A percentile compares a stretch with the other conserved stretches of the same genome.
Evolutionary conservation across 2,113 vertebrate species (phyloP).

Genomic region (Motacilla alba): DNA sequence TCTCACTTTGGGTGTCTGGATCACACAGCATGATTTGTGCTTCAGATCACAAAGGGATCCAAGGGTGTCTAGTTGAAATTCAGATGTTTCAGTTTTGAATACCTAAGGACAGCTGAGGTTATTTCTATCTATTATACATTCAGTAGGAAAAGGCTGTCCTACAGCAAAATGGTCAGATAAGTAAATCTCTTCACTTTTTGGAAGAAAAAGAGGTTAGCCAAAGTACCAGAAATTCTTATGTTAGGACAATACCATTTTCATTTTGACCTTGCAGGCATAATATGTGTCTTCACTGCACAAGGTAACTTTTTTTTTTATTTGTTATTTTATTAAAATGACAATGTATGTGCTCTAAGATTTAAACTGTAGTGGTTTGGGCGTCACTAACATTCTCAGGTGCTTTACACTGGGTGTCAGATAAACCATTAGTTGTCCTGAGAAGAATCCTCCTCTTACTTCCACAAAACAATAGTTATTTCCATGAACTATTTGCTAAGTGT

Average conservation of each 20-base stretch:
- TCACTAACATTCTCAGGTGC: not conserved
- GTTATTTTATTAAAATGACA: not conserved
- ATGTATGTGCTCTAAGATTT: not conserved
- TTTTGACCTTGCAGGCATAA: not conserved
- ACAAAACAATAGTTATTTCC: not conserved
- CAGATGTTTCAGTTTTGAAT: not conserved
- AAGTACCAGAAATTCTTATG: not conserved
- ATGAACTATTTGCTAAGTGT: not conserved
- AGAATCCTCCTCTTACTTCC: not conserved
- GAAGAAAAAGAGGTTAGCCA: not conserved
- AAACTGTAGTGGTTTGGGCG: not conserved
- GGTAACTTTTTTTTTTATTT: not conserved
- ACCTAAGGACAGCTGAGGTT: not conserved
- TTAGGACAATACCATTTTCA: not conserved
- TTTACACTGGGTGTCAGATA: not conserved
- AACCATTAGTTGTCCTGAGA: not conserved
- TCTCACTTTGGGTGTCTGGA: not conserved
- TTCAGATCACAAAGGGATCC: not conserved
- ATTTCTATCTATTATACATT: not conserved
- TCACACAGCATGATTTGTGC: not conserved
- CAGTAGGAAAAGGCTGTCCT: not conserved
- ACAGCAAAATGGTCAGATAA: not conserved
- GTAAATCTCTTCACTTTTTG: not conserved
- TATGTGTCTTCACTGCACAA: not conserved
- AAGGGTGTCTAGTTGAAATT: not conserved